Conservation (phyloP, 2,113 vertebrate species). For the Ammodytes marinus region DNA sequence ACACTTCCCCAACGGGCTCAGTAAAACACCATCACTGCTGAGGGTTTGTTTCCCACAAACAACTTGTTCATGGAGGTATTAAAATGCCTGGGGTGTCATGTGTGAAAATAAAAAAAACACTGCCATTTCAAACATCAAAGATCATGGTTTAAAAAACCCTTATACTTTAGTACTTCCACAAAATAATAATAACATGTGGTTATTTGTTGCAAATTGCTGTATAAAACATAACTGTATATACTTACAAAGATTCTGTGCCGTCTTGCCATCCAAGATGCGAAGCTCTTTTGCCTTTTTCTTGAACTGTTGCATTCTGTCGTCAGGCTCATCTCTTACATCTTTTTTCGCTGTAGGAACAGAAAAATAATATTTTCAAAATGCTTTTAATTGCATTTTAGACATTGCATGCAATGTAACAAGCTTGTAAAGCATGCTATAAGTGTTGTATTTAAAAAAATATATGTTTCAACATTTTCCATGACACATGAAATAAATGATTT, state of each 20-base stretch:
- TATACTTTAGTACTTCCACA: background rate
- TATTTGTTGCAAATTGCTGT: background rate
- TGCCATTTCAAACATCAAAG: constrained; percentile 6
- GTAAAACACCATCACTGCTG: constrained; percentile 18
- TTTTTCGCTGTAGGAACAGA: constrained; percentile 86
- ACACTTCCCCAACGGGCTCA: constrained; percentile 26
- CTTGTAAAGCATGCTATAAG: background rate
- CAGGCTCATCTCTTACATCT: constrained; percentile 84
- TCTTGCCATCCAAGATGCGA: constrained; percentile 93
- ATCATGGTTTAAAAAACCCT: background rate
- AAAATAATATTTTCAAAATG: constrained; percentile 29
- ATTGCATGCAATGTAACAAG: constrained; percentile 2
- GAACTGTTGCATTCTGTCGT: constrained; percentile 85
- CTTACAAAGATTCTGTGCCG: constrained; percentile 97
- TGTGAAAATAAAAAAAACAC: background rate
- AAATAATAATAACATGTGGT: constrained; percentile 1
- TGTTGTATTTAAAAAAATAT: background rate
- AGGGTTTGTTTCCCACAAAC: constrained; percentile 13
- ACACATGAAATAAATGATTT: constrained; percentile 24
- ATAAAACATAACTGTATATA: constrained; percentile 57
- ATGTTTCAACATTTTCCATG: background rate
- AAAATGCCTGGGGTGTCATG: constrained; percentile 12
- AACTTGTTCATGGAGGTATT: constrained; percentile 3
- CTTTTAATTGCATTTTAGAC: background rate
- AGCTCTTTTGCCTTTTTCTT: constrained; percentile 96